phyloP scores from a whole-genome alignment of 1,140 invertebrate species.

The Zaprionus nigranus region DNA sequence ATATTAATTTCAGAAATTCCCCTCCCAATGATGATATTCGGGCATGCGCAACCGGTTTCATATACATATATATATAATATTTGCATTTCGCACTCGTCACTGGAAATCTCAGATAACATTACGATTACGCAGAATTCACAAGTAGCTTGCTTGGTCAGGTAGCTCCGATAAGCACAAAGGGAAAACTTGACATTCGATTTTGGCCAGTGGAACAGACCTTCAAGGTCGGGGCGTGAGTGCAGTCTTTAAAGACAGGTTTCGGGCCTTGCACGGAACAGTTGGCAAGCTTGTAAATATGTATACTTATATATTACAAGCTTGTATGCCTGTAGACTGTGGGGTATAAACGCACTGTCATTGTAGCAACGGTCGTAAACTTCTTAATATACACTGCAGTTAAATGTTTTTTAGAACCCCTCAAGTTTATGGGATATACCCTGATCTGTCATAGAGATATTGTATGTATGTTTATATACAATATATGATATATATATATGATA shows the following conservation, averaged over 20 bases:
- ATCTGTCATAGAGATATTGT: neutral
- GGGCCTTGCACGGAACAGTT: neutral
- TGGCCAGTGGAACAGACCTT: slow-evolving; percentile 46
- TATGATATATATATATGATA: too few relatives aligned
- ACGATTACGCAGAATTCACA: slow-evolving; percentile 63
- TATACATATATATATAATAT: slow-evolving; percentile 2
- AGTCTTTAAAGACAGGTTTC: slow-evolving; percentile 54
- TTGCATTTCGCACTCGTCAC: slow-evolving; percentile 33
- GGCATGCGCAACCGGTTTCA: slow-evolving; percentile 38
- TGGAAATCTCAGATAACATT: slow-evolving; percentile 43
- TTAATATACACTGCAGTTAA: neutral
- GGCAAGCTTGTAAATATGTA: slow-evolving; percentile 1
- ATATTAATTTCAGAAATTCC: slow-evolving; percentile 45
- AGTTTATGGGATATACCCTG: neutral
- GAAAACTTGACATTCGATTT: slow-evolving; percentile 26
- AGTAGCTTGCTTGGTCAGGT: neutral
- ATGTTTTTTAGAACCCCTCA: neutral
- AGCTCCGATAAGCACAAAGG: slow-evolving; percentile 4
- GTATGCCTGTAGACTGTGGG: neutral
- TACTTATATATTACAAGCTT: neutral
- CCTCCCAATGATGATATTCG: slow-evolving; percentile 24
- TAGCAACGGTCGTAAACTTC: neutral
- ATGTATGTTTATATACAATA: too few relatives aligned
- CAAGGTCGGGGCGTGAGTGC: slow-evolving; percentile 51
- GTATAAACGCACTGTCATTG: neutral